Conservation (phyloP, 2,888 invertebrate species). For the Terebella lapidaria region DNA sequence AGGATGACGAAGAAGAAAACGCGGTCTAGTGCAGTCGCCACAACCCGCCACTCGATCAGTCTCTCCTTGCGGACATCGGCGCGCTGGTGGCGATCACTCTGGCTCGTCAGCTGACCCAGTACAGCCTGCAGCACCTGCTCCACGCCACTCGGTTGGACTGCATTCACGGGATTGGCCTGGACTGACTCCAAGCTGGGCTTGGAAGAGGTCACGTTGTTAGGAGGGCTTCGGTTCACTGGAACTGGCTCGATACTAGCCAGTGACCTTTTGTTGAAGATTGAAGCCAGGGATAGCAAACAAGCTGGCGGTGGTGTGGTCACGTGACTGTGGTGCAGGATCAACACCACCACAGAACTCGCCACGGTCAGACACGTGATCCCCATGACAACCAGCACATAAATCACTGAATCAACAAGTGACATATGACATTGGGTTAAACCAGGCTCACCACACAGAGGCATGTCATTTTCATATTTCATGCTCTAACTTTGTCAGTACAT, state of each 20-base stretch:
- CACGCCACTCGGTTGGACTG: neutral
- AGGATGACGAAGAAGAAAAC: neutral
- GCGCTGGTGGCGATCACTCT: neutral
- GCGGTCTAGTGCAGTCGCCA: neutral
- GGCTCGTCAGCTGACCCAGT: neutral
- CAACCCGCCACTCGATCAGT: neutral
- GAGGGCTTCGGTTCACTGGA: neutral
- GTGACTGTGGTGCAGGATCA: neutral
- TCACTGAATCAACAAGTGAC: neutral
- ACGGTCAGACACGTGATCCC: neutral
- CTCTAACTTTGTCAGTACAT: no score
- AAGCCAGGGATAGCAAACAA: neutral
- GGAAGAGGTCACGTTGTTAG: no score
- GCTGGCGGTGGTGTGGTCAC: neutral
- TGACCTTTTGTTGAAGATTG: neutral
- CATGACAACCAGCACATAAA: neutral
- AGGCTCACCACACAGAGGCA: no score
- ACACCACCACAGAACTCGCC: neutral
- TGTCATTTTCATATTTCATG: no score
- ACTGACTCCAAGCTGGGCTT: no score
- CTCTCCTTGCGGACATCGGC: neutral
- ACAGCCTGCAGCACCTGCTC: neutral
- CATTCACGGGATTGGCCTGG: no score
- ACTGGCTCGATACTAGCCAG: neutral
- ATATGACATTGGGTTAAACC: no score